phyloP scores from a whole-genome alignment of 2,888 invertebrate species.

The Falcaria lacertinaria region DNA sequence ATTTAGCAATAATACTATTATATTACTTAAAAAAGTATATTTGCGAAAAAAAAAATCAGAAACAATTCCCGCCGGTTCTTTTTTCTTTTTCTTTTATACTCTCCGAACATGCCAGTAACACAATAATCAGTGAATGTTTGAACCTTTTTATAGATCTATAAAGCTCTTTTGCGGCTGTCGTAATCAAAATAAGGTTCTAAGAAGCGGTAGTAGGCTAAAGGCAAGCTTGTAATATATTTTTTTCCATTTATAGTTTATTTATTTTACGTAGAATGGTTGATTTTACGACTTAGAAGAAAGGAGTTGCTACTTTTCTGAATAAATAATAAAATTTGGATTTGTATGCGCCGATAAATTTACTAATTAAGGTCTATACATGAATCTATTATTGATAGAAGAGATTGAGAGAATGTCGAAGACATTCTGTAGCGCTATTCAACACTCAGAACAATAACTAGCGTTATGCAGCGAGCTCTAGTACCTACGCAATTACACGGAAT shows the following conservation, averaged over 20 bases:
- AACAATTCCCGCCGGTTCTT: neutral
- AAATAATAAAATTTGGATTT: no score
- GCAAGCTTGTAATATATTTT: constrained; percentile 17
- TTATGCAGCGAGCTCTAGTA: no score
- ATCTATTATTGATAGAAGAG: no score
- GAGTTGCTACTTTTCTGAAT: constrained; percentile 7
- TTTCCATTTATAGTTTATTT: constrained; percentile 39
- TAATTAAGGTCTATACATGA: no score
- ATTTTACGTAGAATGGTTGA: constrained; percentile 34
- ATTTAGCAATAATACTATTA: no score
- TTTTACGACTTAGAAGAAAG: constrained; percentile 16
- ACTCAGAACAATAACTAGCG: no score
- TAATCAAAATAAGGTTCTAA: constrained; percentile 35
- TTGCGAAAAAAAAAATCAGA: constrained; percentile 26
- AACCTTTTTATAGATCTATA: constrained; percentile 41
- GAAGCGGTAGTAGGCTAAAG: constrained; percentile 43
- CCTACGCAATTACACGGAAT: no score
- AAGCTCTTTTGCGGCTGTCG: constrained; percentile 28
- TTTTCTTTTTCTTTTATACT: neutral
- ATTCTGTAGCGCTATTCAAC: no score
- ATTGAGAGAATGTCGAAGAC: no score
- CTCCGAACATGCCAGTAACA: constrained; percentile 22
- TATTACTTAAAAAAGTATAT: no score
- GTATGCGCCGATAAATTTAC: no score
- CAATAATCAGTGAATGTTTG: constrained; percentile 45